Evolutionary conservation across 2,113 vertebrate species (phyloP).

Genomic region (Podarcis raffonei): DNA sequence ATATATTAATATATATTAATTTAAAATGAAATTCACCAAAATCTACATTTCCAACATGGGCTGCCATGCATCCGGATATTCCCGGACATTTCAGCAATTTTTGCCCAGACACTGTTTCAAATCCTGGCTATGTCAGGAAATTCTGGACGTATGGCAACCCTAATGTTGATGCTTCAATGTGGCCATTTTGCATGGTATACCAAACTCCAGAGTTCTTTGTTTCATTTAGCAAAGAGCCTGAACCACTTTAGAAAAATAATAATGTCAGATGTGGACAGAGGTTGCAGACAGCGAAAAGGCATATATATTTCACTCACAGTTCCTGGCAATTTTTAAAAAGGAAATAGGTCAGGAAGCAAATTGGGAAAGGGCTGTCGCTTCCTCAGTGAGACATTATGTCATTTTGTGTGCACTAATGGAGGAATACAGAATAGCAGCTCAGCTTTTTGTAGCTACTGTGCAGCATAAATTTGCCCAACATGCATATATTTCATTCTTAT

Average conservation of each 20-base stretch:
- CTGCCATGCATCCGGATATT: no score
- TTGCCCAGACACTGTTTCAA: no score
- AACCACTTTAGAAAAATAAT: neutral
- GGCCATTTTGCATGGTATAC: neutral
- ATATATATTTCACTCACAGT: neutral
- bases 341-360: neutral
- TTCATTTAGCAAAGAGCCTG: neutral
- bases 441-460: neutral
- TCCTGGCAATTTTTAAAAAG: neutral
- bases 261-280: neutral
- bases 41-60: no score
- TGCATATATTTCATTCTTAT: no score
- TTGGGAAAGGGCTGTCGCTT: neutral
- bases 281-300: neutral
- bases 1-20: no score
- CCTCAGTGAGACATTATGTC: neutral
- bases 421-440: neutral
- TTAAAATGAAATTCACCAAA: no score
- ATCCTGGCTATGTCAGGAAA: no score
- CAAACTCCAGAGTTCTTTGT: neutral
- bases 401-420: neutral
- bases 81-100: no score
- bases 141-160: no score
- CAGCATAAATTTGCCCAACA: accelerated
- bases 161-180: neutral